A percentile compares a stretch with the other conserved stretches of the same genome.
These are phyloP conservation scores for Eulemur albifrons DNA, from an alignment of 2,797 vertebrate genomes.

Conservation along the genomic window DNA sequence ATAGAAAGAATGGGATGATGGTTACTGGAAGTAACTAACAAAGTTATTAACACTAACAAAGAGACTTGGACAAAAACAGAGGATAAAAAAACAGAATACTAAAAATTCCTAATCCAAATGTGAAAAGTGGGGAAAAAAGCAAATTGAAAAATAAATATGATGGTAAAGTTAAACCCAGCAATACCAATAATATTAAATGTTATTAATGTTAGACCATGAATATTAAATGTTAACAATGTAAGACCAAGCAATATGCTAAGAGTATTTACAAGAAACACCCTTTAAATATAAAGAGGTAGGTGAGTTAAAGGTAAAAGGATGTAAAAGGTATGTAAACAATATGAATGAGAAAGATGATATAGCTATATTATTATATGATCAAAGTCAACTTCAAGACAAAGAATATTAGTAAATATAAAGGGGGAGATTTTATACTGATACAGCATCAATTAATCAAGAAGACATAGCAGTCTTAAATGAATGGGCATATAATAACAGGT, in stretches of 20 bases:
- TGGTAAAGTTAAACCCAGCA: neutral
- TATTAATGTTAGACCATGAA: neutral
- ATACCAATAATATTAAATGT: neutral
- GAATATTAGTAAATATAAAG: neutral
- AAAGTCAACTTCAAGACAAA: neutral
- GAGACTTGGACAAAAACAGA: neutral
- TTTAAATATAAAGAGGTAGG: neutral
- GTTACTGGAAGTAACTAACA: neutral
- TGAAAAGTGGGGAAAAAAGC: neutral
- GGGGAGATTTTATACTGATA: neutral
- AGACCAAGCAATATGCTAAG: neutral
- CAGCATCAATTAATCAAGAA: neutral
- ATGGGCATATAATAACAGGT: neutral
- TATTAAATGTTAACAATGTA: neutral
- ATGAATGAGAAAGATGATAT: neutral
- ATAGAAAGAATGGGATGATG: neutral
- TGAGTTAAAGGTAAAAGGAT: neutral
- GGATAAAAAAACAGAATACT: neutral
- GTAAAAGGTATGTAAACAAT: neutral
- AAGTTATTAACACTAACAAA: neutral
- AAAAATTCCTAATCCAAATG: neutral
- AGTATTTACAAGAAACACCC: neutral
- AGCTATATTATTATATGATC: neutral
- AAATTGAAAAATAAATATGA: neutral
- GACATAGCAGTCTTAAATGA: neutral